A percentile compares a stretch with the other conserved stretches of the same genome.
Conservation (phyloP, 2,113 vertebrate genomes). For the Meles meles region DNA sequence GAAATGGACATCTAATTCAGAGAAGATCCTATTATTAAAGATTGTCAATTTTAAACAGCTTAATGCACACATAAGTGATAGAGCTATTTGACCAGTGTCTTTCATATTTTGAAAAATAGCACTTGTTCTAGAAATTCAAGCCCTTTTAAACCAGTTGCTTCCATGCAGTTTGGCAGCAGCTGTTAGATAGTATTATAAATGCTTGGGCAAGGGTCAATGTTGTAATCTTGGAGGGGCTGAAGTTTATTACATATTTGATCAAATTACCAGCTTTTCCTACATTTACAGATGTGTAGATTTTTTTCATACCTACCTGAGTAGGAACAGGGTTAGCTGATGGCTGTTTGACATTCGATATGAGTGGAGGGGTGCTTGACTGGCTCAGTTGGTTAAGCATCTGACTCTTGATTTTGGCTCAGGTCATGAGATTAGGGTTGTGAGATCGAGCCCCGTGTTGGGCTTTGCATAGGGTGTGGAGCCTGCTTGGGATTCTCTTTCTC, state of each 20-base stretch:
- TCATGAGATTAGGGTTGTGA: not conserved
- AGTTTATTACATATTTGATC: not conserved
- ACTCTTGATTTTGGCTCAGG: not conserved
- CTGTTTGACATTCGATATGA: not conserved
- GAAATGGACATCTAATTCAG: conserved; percentile 1
- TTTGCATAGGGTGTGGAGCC: not conserved
- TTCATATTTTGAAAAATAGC: conserved; percentile 6
- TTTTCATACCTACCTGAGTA: not conserved
- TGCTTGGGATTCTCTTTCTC: not conserved
- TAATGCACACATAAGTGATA: not conserved
- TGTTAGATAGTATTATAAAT: not conserved
- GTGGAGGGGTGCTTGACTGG: not conserved
- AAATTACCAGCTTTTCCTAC: not conserved
- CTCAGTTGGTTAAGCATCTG: not conserved
- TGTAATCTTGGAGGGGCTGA: not conserved
- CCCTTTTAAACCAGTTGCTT: conserved; percentile 6
- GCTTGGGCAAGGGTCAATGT: rapidly evolving
- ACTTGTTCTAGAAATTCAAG: conserved; percentile 23
- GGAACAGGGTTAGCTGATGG: not conserved
- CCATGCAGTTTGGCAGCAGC: not conserved
- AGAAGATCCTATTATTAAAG: conserved; percentile 50
- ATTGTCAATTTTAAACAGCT: not conserved
- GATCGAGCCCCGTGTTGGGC: not conserved
- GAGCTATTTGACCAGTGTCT: not conserved
- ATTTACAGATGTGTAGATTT: not conserved